Evolutionary conservation across 2,113 vertebrate species (phyloP).

Genomic region (Notechis scutatus): DNA sequence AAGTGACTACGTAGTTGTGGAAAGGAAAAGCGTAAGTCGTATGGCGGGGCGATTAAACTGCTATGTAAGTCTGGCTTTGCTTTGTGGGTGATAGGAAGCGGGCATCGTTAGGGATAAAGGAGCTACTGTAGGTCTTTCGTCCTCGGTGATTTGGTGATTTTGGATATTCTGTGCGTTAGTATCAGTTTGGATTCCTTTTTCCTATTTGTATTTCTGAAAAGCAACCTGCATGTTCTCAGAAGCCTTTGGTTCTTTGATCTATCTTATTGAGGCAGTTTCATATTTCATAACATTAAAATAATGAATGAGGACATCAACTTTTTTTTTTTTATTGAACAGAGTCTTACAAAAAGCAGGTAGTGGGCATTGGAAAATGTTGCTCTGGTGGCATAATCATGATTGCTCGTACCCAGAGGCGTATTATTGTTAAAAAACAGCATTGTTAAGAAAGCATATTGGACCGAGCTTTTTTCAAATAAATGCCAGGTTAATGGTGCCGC

Average conservation of each 20-base stretch:
- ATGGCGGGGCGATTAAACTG: conserved; percentile 13
- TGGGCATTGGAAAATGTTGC: not conserved
- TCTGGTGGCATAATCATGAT: not conserved
- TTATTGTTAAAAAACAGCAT: not conserved
- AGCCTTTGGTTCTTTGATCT: not conserved
- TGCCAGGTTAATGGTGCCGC: not conserved
- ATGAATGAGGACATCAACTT: not conserved
- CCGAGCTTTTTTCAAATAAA: not conserved
- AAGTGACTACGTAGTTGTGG: not conserved
- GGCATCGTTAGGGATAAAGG: not conserved
- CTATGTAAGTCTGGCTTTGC: not conserved
- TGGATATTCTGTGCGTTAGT: not conserved
- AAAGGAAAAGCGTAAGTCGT: too few species aligned
- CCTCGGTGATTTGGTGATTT: not conserved
- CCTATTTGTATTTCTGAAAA: not conserved
- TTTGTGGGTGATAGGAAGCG: not conserved
- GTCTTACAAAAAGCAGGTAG: not conserved
- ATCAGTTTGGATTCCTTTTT: not conserved
- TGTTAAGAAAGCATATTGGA: not conserved
- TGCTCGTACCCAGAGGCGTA: not conserved
- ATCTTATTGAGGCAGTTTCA: not conserved
- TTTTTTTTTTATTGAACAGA: not conserved
- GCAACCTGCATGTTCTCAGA: not conserved
- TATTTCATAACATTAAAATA: not conserved
- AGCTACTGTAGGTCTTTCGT: not conserved